These are phyloP conservation scores for Okamejei kenojei DNA, from an alignment of 2,797 vertebrate genomes.

Conservation along the genomic window DNA sequence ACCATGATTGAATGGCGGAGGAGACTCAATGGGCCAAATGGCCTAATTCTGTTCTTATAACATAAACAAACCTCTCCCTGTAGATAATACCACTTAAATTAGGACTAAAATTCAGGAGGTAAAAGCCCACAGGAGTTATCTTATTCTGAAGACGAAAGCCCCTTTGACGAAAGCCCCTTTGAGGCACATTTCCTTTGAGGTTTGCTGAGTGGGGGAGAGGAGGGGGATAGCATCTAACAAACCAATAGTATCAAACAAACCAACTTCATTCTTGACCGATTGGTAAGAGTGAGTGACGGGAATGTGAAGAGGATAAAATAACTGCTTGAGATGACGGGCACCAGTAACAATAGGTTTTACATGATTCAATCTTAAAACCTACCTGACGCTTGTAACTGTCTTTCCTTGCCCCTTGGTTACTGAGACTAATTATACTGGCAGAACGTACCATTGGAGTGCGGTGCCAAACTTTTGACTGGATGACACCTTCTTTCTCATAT, in stretches of 20 bases:
- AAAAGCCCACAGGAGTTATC: not conserved
- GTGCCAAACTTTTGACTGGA: slow-evolving; percentile 96
- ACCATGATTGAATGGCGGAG: no score
- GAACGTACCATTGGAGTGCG: slow-evolving; percentile 95
- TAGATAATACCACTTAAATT: no score
- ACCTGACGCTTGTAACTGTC: slow-evolving; percentile 64
- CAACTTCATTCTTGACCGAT: not conserved
- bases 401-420: slow-evolving; percentile 63
- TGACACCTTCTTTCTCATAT: slow-evolving; percentile 89
- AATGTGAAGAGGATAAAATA: not conserved
- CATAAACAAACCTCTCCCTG: no score
- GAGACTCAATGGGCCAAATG: no score
- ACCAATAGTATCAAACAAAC: not conserved
- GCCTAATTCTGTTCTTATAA: no score
- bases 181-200: not conserved
- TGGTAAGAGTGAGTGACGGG: not conserved
- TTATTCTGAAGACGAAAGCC: not conserved
- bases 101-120: not conserved
- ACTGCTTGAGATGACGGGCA: not conserved
- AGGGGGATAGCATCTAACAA: no score
- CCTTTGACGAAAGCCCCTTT: not conserved
- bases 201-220: no score
- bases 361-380: slow-evolving; percentile 50
- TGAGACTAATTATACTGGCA: slow-evolving; percentile 72
- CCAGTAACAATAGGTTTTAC: not conserved